Base-by-base conservation (phyloP, 2,113 vertebrate genomes). In the Hypocryptadius cinnamomeus region DNA sequence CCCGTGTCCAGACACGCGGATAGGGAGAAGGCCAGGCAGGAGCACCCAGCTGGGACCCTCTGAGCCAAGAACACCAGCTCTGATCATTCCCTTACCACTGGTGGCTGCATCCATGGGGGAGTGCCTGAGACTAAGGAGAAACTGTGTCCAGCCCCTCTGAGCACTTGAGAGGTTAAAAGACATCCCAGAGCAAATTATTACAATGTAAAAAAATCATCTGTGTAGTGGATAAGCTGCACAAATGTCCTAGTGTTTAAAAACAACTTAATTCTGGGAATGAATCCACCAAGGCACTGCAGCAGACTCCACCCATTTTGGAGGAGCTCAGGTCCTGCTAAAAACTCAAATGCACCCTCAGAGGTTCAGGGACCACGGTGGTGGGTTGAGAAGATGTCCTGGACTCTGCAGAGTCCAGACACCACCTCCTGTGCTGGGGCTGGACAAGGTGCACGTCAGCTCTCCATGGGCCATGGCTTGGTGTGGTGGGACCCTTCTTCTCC, bases 11-110 rank as follows among this genome's bases (percentile, higher is more conserved):
- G 90, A 31, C 95, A 89, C 0, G 87, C 0, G 18, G 69, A 71
- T 83, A 65, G 51, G 72, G 83, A 92, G 76, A 87, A 79, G 76
- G 94, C 50, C 92, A 94, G 85, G 79, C 81, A 89, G 74, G 17
- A 87, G 87, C 77, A 39, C 37, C 68, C 82, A 66, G 64, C 79
- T 86, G 82, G 56, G 59, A 10, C 92, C 50, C 71, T 85, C 33
- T 3, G 3, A 77, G 45, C 68, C 0, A 0, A 63, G 65, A 21
- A 44, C 69, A 17, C 10, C 0, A 1, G 15, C 50, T 65, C 76
- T 5, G 11, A 3, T 3, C 3, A 50, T 54, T 3, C 18, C n/a
- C 48, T 79, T 66, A 47, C 39, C 54, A 21, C 27, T 48, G 33
- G 19, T 40, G 35, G 8, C 42, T 40, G 39, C 60, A 63, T 27